phyloP scores from a whole-genome alignment of 2,888 invertebrate genomes.

The Meta bourneti region DNA sequence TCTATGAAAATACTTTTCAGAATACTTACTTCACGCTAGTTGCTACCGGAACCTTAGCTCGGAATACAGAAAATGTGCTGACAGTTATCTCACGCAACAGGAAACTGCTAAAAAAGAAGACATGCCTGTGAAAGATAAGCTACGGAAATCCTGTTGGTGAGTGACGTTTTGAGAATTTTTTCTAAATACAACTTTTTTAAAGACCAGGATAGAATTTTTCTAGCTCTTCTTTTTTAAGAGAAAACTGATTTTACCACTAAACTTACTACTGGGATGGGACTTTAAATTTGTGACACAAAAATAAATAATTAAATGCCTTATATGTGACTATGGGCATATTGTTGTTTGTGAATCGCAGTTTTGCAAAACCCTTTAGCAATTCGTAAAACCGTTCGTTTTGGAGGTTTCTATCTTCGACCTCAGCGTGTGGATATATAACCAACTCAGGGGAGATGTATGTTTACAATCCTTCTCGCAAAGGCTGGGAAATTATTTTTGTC shows the following conservation, averaged over 20 bases:
- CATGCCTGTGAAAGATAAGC: conserved; percentile 57
- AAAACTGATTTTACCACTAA: neutral
- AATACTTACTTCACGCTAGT: conserved; percentile 71
- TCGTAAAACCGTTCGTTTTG: too few relatives aligned
- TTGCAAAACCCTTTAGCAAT: too few relatives aligned
- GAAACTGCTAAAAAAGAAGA: conserved; percentile 59
- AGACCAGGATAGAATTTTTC: too few relatives aligned
- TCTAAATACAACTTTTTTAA: too few relatives aligned
- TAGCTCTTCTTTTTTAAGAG: neutral
- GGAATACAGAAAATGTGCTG: conserved; percentile 69
- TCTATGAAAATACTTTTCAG: conserved; percentile 23
- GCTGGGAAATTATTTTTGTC: too few relatives aligned
- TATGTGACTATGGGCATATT: too few relatives aligned
- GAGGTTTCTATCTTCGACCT: too few relatives aligned
- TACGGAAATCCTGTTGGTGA: conserved; percentile 75
- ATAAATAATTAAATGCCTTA: neutral
- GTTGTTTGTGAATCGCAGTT: neutral
- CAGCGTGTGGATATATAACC: too few relatives aligned
- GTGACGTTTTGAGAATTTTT: neutral
- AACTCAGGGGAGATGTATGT: too few relatives aligned
- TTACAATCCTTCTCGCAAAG: too few relatives aligned
- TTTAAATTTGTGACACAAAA: neutral
- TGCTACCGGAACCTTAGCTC: conserved; percentile 71
- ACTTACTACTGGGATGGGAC: neutral
- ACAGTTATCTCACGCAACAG: conserved; percentile 66